Conservation (phyloP, 2,113 vertebrate genomes). For the Myrmecobius fasciatus region DNA sequence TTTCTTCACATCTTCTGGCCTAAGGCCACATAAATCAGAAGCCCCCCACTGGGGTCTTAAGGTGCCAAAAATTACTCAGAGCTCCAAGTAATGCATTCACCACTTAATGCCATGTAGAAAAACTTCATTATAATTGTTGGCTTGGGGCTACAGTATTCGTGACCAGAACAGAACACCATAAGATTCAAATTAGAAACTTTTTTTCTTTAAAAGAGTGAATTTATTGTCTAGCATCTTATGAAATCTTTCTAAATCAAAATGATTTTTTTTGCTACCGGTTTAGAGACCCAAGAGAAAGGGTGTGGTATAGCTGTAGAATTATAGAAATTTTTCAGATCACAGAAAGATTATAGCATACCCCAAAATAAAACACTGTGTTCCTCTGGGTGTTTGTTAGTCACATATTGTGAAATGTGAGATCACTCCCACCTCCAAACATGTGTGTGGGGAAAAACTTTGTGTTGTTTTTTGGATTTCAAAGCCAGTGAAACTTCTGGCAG, state of each 20-base stretch:
- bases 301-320: background rate
- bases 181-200: background rate
- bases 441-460: background rate
- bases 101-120: rapidly evolving
- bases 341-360: background rate
- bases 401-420: too few relatives aligned
- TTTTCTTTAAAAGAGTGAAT: background rate
- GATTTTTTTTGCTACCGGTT: background rate
- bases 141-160: rapidly evolving
- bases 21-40: background rate
- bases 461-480: background rate
- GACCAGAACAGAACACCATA: background rate
- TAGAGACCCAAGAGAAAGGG: background rate
- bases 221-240: background rate
- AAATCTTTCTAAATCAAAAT: background rate
- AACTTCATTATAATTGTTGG: rapidly evolving
- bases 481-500: background rate
- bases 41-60: background rate
- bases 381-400: background rate
- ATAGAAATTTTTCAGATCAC: background rate
- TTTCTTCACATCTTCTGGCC: background rate
- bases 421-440: rapidly evolving
- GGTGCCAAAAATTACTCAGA: background rate
- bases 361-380: rapidly evolving
- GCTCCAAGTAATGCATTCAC: rapidly evolving